phyloP scores from a whole-genome alignment of 1,140 invertebrate genomes.

The Aradophagus sp. region DNA sequence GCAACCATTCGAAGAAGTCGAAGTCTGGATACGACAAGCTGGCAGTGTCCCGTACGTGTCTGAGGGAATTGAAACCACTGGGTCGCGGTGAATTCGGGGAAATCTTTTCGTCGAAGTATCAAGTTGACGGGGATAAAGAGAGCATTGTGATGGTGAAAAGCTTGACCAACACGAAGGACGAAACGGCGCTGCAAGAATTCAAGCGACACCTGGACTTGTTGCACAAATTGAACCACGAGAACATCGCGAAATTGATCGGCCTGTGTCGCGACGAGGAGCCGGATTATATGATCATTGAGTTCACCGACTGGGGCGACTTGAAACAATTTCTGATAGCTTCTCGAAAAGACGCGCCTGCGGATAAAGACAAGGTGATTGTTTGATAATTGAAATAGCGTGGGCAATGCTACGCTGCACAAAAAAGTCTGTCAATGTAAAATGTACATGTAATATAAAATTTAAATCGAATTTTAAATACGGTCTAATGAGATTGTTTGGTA shows the following conservation, averaged over 20 bases:
- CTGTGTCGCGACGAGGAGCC: constrained; percentile 89
- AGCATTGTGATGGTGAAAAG: constrained; percentile 82
- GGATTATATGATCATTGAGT: constrained; percentile 91
- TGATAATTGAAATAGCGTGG: too few relatives aligned
- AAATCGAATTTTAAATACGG: too few relatives aligned
- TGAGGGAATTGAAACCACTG: constrained; percentile 88
- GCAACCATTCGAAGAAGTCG: constrained; percentile 81
- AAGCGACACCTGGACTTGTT: constrained; percentile 91
- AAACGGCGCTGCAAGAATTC: constrained; percentile 86
- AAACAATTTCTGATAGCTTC: constrained; percentile 95
- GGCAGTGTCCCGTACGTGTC: constrained; percentile 81
- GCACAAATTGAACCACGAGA: constrained; percentile 85
- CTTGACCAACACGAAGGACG: constrained; percentile 84
- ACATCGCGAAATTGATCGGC: constrained; percentile 86
- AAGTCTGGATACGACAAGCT: constrained; percentile 87
- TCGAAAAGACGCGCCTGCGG: constrained; percentile 73
- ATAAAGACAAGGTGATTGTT: constrained; percentile 16
- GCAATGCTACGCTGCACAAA: too few relatives aligned
- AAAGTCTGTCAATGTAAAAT: too few relatives aligned
- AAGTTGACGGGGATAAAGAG: constrained; percentile 73
- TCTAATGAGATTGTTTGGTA: too few relatives aligned
- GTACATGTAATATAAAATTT: too few relatives aligned
- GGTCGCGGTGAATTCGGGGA: constrained; percentile 94
- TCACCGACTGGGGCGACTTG: constrained; percentile 96
- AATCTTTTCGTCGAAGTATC: constrained; percentile 83